Percentiles rank a stretch among this genome's conserved stretches.
Evolutionary conservation across 2,888 invertebrate species (phyloP).

Genomic region (Tolmerus cingulatus): DNA sequence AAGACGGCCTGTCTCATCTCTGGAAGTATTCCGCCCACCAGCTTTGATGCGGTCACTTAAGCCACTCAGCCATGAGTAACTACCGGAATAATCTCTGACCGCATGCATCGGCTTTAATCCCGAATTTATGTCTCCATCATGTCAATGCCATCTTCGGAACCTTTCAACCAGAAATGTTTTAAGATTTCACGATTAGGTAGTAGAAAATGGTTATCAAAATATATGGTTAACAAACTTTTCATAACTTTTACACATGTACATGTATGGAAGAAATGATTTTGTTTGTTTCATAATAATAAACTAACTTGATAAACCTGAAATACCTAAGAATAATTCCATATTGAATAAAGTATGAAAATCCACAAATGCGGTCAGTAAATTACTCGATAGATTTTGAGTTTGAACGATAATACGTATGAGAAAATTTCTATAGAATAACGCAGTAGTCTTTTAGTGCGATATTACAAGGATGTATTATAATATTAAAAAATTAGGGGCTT

Average conservation of each 20-base stretch:
- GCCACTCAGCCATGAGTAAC: slow-evolving; percentile 25
- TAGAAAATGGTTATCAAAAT: background rate
- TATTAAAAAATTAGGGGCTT: too few relatives aligned
- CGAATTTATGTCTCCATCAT: background rate
- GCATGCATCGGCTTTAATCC: slow-evolving; percentile 2
- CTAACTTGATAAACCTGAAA: too few relatives aligned
- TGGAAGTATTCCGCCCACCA: background rate
- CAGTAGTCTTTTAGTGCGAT: too few relatives aligned
- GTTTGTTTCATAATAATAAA: too few relatives aligned
- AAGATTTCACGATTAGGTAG: background rate
- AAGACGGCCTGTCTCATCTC: background rate
- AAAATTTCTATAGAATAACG: too few relatives aligned
- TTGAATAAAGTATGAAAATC: too few relatives aligned
- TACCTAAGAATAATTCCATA: too few relatives aligned
- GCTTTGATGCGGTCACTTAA: slow-evolving; percentile 15
- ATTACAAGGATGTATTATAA: too few relatives aligned
- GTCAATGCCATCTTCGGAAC: background rate
- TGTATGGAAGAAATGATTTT: too few relatives aligned
- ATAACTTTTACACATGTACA: background rate
- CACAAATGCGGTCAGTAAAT: too few relatives aligned
- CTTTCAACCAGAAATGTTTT: slow-evolving; percentile 3
- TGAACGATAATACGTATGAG: too few relatives aligned
- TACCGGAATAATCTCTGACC: slow-evolving; percentile 23
- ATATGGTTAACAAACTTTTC: background rate
- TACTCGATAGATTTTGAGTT: too few relatives aligned